Percentiles rank a stretch among this genome's conserved stretches.
Conservation (phyloP, 2,888 invertebrate species). For the Lissonota sp. region DNA sequence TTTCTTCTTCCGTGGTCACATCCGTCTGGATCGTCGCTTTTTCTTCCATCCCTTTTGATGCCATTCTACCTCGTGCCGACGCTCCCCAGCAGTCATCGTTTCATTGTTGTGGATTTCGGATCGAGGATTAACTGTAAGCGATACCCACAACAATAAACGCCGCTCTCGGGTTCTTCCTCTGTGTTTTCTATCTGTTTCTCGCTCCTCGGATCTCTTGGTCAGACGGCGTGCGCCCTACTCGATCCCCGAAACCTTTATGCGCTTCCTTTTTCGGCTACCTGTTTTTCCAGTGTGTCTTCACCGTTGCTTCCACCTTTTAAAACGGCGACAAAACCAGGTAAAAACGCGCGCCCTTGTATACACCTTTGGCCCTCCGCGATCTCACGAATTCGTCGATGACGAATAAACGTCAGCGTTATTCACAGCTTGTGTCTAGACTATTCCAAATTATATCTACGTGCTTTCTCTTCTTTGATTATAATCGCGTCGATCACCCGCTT, state of each 20-base stretch:
- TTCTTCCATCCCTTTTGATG: constrained; percentile 15
- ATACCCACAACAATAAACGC: constrained; percentile 74
- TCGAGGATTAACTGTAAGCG: constrained; percentile 78
- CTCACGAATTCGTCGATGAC: background rate
- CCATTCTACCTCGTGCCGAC: constrained; percentile 1
- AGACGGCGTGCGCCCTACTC: constrained; percentile 36
- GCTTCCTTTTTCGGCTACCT: constrained; percentile 54
- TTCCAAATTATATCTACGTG: background rate
- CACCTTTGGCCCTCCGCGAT: background rate
- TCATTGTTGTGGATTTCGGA: constrained; percentile 73
- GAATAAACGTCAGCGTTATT: background rate
- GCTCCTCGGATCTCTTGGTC: constrained; percentile 12
- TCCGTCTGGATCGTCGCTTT: background rate
- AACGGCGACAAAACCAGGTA: constrained; percentile 50
- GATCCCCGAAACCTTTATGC: constrained; percentile 6
- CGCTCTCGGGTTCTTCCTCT: background rate
- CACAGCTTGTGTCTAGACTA: background rate
- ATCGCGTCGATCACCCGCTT: too few species aligned
- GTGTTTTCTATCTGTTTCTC: background rate
- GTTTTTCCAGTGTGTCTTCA: constrained; percentile 48
- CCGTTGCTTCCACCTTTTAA: constrained; percentile 13
- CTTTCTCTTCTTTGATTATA: background rate
- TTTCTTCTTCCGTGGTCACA: background rate
- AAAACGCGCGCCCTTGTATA: constrained; percentile 45
- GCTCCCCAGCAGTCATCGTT: constrained; percentile 59